phyloP scores from a whole-genome alignment of 64 coral and sea anemone genomes.

The Anthopleura sola region DNA sequence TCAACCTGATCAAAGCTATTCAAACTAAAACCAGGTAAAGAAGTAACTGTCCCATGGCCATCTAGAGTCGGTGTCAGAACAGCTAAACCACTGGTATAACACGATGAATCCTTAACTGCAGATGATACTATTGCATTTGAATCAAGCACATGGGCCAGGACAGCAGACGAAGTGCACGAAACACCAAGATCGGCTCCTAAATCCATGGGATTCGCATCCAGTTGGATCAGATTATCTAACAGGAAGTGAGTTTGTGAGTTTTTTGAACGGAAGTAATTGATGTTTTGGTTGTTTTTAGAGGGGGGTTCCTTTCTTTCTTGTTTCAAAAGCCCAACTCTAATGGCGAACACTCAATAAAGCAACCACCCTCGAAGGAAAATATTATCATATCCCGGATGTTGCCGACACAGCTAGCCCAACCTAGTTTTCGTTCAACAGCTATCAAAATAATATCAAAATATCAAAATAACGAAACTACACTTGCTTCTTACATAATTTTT shows the following conservation, averaged over 20 bases:
- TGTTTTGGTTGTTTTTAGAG: constrained; percentile 72
- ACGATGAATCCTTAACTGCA: background rate
- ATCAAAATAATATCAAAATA: background rate
- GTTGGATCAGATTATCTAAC: constrained; percentile 14
- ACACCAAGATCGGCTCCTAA: constrained; percentile 59
- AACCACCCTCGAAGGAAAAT: constrained; percentile 70
- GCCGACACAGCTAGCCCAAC: background rate
- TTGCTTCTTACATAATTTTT: no score
- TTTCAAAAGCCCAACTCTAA: constrained; percentile 34
- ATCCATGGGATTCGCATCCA: constrained; percentile 45
- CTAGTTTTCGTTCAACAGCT: background rate
- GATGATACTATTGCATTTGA: constrained; percentile 12
- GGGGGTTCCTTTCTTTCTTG: constrained; percentile 75
- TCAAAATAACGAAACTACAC: no score
- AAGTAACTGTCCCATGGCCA: constrained; percentile 73
- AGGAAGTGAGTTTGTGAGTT: constrained; percentile 70
- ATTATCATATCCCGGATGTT: constrained; percentile 29
- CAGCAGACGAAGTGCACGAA: constrained; percentile 49
- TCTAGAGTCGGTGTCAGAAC: constrained; percentile 78
- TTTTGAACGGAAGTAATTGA: constrained; percentile 78
- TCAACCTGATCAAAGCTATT: constrained; percentile 84
- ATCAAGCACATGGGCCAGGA: constrained; percentile 75
- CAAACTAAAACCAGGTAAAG: constrained; percentile 72
- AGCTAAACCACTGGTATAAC: constrained; percentile 51
- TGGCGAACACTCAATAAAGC: constrained; percentile 52